Base-by-base conservation (phyloP, 2,888 invertebrate genomes). In the Chloromyia formosa region DNA sequence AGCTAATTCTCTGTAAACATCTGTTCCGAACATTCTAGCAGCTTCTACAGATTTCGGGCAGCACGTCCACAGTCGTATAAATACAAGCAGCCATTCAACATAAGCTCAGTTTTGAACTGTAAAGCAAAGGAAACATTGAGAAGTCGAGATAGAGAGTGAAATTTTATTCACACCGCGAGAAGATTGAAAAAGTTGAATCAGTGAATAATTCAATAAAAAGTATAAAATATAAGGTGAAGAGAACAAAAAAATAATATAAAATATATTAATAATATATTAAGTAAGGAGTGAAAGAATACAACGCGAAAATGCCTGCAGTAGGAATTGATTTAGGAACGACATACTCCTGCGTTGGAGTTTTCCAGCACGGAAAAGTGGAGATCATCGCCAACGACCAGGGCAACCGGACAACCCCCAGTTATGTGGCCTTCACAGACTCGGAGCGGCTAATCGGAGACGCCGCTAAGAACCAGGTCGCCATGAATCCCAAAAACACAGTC, bases 301-400 rank as follows among this genome's bases (percentile, higher is more conserved):
- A 84, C 84, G 81, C 71, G n/a, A 84, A 88, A 81, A 82, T 84
- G 80, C 87, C 88, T 78, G 90, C 90, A 79, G 88, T 93, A 80
- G 93, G 93, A 80, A 95, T 94, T 80, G 93, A 94, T 88, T 88
- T 95, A 82, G 95, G 95, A 80, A 95, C 95, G 49, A 95, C 95
- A 7, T 95, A 94, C 84, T 94, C 94, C 45, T 93, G 93, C 82
- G 93, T 94, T 62, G 94, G 93, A 80, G 93, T 94, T n/a, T 94
- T 92, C 89, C 92, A 93, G 82, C 90, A 93, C 82, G 92, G 91
- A 75, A 91, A 92, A 83, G 93, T 93, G 77, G 93, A 93, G 83
- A 93, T 93, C 82, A 94, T 95, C 82, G 93, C 95, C 75, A 95
- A 95, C 83, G 94, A 94, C 83, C 94, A 94, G 85, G 95, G 94